Evolutionary conservation across 2,888 invertebrate species (phyloP).

Genomic region (Plebejus anna): DNA sequence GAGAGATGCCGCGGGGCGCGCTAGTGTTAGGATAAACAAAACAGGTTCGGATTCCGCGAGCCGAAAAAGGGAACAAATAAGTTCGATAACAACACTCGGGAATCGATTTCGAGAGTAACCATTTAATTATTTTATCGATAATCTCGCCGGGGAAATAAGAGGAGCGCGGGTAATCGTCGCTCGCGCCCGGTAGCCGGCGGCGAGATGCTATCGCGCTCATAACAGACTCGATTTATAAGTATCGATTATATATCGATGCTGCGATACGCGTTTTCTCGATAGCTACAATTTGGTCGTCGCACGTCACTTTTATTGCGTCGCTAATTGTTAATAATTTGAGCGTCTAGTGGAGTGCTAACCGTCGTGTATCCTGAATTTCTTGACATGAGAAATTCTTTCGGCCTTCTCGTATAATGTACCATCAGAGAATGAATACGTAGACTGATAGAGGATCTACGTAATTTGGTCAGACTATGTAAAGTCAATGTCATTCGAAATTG

Average conservation of each 20-base stretch:
- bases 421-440: too few relatives aligned
- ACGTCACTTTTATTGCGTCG: slow-evolving; percentile 25
- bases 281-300: slow-evolving; percentile 46
- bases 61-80: slow-evolving; percentile 74
- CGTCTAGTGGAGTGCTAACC: slow-evolving; percentile 24
- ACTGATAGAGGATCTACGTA: too few relatives aligned
- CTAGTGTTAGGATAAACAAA: slow-evolving; percentile 23
- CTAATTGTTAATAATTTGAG: slow-evolving; percentile 32
- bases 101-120: slow-evolving; percentile 80
- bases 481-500: too few relatives aligned
- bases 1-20: slow-evolving; percentile 1
- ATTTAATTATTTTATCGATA: slow-evolving; percentile 81
- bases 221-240: slow-evolving; percentile 79
- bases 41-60: slow-evolving; percentile 51
- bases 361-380: neutral
- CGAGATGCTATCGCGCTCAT: slow-evolving; percentile 77
- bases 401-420: neutral
- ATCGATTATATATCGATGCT: slow-evolving; percentile 77
- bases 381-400: neutral
- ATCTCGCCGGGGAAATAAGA: slow-evolving; percentile 73
- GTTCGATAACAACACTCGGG: slow-evolving; percentile 77
- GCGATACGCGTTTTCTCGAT: slow-evolving; percentile 56
- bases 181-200: slow-evolving; percentile 78
- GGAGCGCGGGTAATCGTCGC: slow-evolving; percentile 73
- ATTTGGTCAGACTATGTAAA: too few relatives aligned